phyloP scores from a whole-genome alignment of 2,797 vertebrate species.

The Phalanger gymnotis region DNA sequence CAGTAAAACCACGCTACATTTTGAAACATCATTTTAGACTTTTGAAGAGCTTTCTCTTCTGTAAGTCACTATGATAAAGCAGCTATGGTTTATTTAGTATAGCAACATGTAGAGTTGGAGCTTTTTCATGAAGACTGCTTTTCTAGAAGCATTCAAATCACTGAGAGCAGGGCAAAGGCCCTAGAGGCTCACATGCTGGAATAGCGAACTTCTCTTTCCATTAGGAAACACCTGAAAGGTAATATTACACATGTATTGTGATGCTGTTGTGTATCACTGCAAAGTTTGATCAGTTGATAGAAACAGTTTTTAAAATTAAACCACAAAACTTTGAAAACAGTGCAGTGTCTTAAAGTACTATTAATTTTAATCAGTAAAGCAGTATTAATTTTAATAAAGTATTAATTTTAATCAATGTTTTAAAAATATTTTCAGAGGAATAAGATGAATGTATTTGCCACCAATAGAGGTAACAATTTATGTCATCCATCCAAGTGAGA shows the following conservation, averaged over 20 bases:
- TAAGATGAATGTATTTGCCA: slow-evolving; percentile 47
- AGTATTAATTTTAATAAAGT: not conserved
- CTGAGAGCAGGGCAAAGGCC: not conserved
- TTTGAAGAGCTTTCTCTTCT: slow-evolving; percentile 60
- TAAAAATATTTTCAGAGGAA: slow-evolving; percentile 58
- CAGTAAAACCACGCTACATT: slow-evolving; percentile 23
- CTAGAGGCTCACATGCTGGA: not conserved
- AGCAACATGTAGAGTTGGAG: not conserved
- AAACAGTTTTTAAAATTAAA: slow-evolving; percentile 63
- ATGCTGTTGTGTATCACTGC: slow-evolving; percentile 41
- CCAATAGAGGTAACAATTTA: slow-evolving; percentile 26
- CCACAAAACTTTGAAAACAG: slow-evolving; percentile 46
- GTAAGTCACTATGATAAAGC: slow-evolving; percentile 44
- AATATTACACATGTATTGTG: slow-evolving; percentile 13
- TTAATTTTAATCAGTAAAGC: slow-evolving; percentile 60
- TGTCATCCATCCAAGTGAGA: slow-evolving; percentile 53
- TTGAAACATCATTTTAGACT: slow-evolving; percentile 55
- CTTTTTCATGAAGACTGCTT: slow-evolving; percentile 3
- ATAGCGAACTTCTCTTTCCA: slow-evolving; percentile 32
- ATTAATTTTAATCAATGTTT: slow-evolving; percentile 60
- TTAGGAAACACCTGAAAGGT: slow-evolving; percentile 8
- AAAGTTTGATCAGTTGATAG: slow-evolving; percentile 43
- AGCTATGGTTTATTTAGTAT: not conserved
- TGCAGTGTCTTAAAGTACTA: slow-evolving; percentile 44
- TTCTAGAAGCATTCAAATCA: slow-evolving; percentile 29